Conservation (phyloP, 2,888 invertebrate species). For the Tetranychus piercei region DNA sequence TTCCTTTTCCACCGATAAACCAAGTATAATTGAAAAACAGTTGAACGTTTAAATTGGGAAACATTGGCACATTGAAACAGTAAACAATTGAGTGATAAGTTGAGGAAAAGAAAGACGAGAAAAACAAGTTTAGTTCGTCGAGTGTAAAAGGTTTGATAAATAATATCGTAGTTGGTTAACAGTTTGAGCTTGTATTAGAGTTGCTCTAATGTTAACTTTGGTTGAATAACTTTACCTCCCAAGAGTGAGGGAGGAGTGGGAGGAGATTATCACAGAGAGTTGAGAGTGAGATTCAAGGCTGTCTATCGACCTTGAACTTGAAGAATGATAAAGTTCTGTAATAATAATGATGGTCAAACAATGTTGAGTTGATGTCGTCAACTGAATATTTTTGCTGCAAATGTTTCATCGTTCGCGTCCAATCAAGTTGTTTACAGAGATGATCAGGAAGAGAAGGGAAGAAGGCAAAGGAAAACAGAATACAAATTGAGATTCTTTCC, state of each 20-base stretch:
- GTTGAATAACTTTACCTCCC: constrained; percentile 12
- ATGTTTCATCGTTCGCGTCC: neutral
- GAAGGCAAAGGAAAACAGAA: too few species aligned
- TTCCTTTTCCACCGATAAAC: too few species aligned
- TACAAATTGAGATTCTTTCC: too few species aligned
- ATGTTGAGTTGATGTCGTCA: neutral
- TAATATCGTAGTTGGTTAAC: neutral
- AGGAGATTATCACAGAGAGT: constrained; percentile 26
- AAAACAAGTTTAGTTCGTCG: too few species aligned
- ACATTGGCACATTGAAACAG: too few species aligned
- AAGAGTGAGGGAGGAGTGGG: constrained; percentile 29
- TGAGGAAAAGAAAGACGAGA: too few species aligned
- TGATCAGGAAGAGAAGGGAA: neutral
- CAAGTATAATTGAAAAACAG: too few species aligned
- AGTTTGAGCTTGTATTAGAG: neutral
- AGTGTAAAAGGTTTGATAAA: too few species aligned
- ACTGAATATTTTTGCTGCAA: neutral
- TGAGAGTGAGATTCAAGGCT: constrained; percentile 29
- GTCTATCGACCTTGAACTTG: constrained; percentile 28
- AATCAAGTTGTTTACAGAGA: neutral
- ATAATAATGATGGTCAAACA: neutral
- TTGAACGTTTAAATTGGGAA: too few species aligned
- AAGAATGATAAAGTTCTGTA: constrained; percentile 25
- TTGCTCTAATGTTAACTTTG: neutral
- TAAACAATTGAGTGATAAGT: too few species aligned